A percentile compares a stretch with the other conserved stretches of the same genome.
These are phyloP conservation scores for Oenanthe melanoleuca DNA, from an alignment of 2,113 vertebrate genomes.

Conservation along the genomic window DNA sequence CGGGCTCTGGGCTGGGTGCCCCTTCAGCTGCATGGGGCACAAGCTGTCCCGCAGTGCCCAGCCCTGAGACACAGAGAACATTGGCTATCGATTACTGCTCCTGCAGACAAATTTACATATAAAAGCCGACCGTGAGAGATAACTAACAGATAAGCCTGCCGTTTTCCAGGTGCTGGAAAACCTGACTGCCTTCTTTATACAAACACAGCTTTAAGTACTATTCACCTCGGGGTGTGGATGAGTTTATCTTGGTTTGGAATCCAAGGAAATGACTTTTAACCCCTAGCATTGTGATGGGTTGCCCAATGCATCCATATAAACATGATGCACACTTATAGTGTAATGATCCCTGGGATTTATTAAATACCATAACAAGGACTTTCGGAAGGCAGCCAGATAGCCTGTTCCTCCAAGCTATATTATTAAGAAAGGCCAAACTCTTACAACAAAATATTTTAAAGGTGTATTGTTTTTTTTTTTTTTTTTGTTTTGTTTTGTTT, in stretches of 20 bases:
- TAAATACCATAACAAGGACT: conserved; percentile 40
- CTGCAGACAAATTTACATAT: conserved; percentile 33
- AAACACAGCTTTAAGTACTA: conserved; percentile 48
- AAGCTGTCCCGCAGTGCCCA: background rate
- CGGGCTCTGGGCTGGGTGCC: background rate
- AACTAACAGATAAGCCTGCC: conserved; percentile 56
- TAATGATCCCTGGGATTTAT: conserved; percentile 35
- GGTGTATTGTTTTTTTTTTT: background rate
- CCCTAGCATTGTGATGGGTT: background rate
- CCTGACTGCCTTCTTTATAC: conserved; percentile 59
- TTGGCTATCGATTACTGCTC: background rate
- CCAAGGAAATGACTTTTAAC: conserved; percentile 58
- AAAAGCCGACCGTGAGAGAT: conserved; percentile 49
- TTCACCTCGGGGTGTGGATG: conserved; percentile 38
- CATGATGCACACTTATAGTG: background rate
- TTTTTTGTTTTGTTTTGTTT: too few relatives aligned
- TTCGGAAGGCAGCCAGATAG: conserved; percentile 20
- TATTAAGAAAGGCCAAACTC: conserved; percentile 15
- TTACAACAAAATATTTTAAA: background rate
- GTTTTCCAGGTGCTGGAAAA: conserved; percentile 60
- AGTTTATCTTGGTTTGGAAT: conserved; percentile 46
- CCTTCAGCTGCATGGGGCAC: background rate
- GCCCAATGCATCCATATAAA: conserved; percentile 41
- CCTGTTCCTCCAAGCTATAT: background rate
- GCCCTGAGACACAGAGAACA: background rate